Evolutionary conservation across 1,140 invertebrate species (phyloP), one percentile per base, ranked within the genome.

Genomic region (Apis florea): DNA sequence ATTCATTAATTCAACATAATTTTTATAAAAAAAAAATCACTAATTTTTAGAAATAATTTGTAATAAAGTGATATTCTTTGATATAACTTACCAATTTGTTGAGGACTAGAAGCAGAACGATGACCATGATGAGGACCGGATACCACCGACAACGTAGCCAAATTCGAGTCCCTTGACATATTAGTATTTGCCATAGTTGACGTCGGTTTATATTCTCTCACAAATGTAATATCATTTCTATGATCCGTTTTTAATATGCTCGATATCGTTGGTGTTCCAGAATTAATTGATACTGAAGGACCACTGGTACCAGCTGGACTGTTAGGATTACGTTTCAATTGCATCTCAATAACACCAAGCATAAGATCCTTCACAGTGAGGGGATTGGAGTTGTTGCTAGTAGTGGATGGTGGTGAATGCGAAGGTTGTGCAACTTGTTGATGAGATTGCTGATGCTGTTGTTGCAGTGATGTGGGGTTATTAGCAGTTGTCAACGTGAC

Each of bases 311-410:
- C 92, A 82, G 90, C 89, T 9, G 94, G 93, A 71, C 92, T 93
- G 21, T 93, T 93, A 13, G 94, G 93, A 89, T 95, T 96, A 85
- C 96, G 96, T 91, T 95, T 95, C 3, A 97, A 89, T 74, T 95
- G 95, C 91, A 95, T 95, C 87, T 97, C 96, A 71, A 97, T 97
- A 59, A 97, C 96, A 83, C 96, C 96, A 59, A 96, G 92, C 93
- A 97, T 95, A 26, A 97, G 94, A 92, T 97, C 96, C 81, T 96
- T 95, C 10, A 97, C 96, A 8, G 96, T 96, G 9, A 96, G 90
- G 3, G 94, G 95, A 70, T 94, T 95, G 4, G 93, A 90, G 72
- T 92, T 94, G 72, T 92, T 94, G 61, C 91, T 93, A 0, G 92
- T 88, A 2, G 92, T 90, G 24, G 94, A 93, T 0, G 92, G 92